Conservation (phyloP, 1,140 invertebrate genomes). For the Heliconius eleuchia region DNA sequence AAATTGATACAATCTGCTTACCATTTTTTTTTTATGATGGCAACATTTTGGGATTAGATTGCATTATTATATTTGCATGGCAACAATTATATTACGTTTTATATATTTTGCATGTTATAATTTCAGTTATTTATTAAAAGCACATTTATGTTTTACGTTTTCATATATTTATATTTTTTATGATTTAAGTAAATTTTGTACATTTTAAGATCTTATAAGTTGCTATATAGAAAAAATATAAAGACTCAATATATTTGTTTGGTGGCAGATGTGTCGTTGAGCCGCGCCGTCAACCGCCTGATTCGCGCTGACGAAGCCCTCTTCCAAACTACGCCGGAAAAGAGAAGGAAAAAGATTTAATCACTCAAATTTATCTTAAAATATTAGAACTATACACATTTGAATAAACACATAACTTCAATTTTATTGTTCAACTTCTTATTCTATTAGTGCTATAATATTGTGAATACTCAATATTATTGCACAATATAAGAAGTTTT, state of each 20-base stretch:
- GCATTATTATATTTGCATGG: constrained; percentile 3
- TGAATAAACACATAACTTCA: too few relatives aligned
- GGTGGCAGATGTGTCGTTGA: constrained; percentile 73
- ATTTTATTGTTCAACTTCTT: too few relatives aligned
- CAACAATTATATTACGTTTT: not conserved
- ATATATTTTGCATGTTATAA: constrained; percentile 18
- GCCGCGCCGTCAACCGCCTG: constrained; percentile 72
- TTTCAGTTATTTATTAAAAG: too few relatives aligned
- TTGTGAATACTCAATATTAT: too few relatives aligned
- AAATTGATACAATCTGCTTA: constrained; percentile 74
- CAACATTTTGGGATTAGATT: constrained; percentile 37
- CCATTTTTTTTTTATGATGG: constrained; percentile 45
- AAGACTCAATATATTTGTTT: constrained; percentile 28
- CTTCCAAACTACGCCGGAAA: constrained; percentile 69
- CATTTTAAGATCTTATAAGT: constrained; percentile 15
- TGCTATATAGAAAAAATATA: constrained; percentile 30
- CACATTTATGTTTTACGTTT: too few relatives aligned
- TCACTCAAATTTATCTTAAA: constrained; percentile 22
- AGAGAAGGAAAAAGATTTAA: constrained; percentile 77
- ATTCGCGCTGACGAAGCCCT: constrained; percentile 73
- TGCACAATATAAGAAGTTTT: too few relatives aligned
- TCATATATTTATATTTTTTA: too few relatives aligned
- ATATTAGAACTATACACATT: not conserved
- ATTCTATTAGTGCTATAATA: too few relatives aligned
- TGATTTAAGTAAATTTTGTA: not conserved